Evolutionary conservation across 2,113 vertebrate genomes (phyloP).

Genomic region (Mustelus asterias): DNA sequence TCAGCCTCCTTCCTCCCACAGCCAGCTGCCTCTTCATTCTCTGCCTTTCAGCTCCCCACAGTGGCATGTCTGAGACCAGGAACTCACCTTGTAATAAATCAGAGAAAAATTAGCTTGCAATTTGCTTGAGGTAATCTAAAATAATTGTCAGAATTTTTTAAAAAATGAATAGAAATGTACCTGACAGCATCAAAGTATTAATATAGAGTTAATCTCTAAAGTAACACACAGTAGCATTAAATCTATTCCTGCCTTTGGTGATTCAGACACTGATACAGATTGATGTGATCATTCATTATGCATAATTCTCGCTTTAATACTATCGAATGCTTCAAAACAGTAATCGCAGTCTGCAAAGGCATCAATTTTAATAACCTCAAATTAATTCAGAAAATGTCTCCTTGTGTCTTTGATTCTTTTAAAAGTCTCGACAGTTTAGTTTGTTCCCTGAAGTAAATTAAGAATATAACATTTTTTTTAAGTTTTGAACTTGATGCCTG

Average conservation of each 20-base stretch:
- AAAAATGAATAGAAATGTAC: neutral
- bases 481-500: neutral
- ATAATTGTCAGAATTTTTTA: neutral
- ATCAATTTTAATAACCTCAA: slow-evolving; percentile 18
- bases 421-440: neutral
- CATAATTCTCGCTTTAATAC: slow-evolving; percentile 20
- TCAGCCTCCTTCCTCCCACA: neutral
- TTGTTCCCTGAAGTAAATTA: slow-evolving; percentile 16
- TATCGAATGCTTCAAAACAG: slow-evolving; percentile 6
- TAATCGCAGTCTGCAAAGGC: neutral
- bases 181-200: slow-evolving; percentile 34
- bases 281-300: slow-evolving; percentile 36
- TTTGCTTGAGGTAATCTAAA: slow-evolving; percentile 25
- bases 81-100: neutral
- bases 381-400: neutral
- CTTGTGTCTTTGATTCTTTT: neutral
- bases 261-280: slow-evolving; percentile 22
- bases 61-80: neutral
- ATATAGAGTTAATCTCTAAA: slow-evolving; percentile 19
- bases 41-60: slow-evolving; percentile 30
- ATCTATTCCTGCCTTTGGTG: slow-evolving; percentile 5
- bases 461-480: neutral
- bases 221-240: neutral
- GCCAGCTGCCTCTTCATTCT: neutral
- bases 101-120: slow-evolving; percentile 19